These are phyloP conservation scores for Gobio gobio DNA, from an alignment of 2,113 vertebrate genomes.

Conservation along the genomic window DNA sequence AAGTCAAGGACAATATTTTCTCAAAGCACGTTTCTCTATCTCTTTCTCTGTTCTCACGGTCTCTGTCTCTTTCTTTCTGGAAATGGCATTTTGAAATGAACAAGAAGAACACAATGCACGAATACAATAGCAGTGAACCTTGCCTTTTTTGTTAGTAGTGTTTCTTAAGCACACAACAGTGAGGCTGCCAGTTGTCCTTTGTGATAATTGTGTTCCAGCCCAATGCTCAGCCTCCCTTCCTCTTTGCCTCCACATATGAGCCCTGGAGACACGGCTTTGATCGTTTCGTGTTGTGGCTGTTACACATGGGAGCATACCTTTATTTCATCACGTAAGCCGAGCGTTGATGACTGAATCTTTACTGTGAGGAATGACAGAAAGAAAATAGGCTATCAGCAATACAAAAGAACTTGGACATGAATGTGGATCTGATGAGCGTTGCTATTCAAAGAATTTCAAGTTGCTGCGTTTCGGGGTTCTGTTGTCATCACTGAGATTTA, in stretches of 20 bases:
- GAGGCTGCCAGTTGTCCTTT: constrained; percentile 29
- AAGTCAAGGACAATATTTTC: not conserved
- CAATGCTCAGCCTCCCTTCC: constrained; percentile 12
- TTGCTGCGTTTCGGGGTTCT: not conserved
- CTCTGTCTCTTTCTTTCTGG: constrained; percentile 20
- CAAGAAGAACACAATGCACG: not conserved
- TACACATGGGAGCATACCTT: constrained; percentile 34
- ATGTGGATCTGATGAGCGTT: not conserved
- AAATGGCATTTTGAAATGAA: constrained; percentile 6
- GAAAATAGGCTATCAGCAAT: constrained; percentile 8
- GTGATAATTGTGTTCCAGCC: constrained; percentile 38
- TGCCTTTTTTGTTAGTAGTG: constrained; percentile 8
- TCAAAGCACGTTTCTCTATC: not conserved
- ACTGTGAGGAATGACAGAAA: constrained; percentile 14
- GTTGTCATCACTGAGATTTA: not conserved
- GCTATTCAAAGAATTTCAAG: constrained; percentile 7
- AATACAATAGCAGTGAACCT: constrained; percentile 33
- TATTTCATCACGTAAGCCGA: constrained; percentile 29
- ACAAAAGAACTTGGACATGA: not conserved
- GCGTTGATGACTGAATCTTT: constrained; percentile 19
- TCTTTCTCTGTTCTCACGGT: not conserved
- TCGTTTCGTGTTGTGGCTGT: constrained; percentile 9
- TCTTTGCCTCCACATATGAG: constrained; percentile 5
- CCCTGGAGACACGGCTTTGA: constrained; percentile 36
- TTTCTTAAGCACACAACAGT: constrained; percentile 4